Percentiles rank a stretch among this genome's conserved stretches.
Conservation (phyloP, 2,113 vertebrate genomes). For the Halichoeres trimaculatus region DNA sequence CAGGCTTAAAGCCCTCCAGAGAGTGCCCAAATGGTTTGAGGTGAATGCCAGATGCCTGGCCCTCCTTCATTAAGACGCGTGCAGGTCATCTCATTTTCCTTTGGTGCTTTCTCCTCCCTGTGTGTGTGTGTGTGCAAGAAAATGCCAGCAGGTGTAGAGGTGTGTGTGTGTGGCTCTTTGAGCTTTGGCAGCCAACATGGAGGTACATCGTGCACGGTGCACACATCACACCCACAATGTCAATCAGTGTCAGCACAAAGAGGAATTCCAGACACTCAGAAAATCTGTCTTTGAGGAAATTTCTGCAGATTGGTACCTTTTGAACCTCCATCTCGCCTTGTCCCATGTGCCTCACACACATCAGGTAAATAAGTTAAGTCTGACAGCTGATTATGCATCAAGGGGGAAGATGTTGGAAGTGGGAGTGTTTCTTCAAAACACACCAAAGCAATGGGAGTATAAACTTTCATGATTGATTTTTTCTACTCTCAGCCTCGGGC, state of each 20-base stretch:
- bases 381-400: constrained; percentile 73
- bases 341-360: constrained; percentile 61
- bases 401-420: constrained; percentile 63
- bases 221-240: constrained; percentile 46
- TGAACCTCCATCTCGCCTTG: constrained; percentile 53
- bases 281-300: constrained; percentile 48
- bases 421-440: constrained; percentile 62
- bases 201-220: constrained; percentile 17
- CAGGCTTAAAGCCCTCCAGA: constrained; percentile 77
- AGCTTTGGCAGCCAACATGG: constrained; percentile 44
- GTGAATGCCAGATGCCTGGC: constrained; percentile 74
- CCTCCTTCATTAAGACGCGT: constrained; percentile 79
- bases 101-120: constrained; percentile 55
- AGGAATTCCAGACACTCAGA: constrained; percentile 74
- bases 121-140: constrained; percentile 37
- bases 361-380: constrained; percentile 68
- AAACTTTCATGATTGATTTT: constrained; percentile 62
- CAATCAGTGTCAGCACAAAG: constrained; percentile 74
- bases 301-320: constrained; percentile 62
- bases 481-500: constrained; percentile 39
- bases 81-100: constrained; percentile 73
- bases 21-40: constrained; percentile 69
- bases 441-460: constrained; percentile 70
- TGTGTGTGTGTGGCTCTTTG: constrained; percentile 13
- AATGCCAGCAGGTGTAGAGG: constrained; percentile 73